phyloP scores from a whole-genome alignment of 35 echinoderm and acorn worm genomes.

The Eucidaris tribuloides region DNA sequence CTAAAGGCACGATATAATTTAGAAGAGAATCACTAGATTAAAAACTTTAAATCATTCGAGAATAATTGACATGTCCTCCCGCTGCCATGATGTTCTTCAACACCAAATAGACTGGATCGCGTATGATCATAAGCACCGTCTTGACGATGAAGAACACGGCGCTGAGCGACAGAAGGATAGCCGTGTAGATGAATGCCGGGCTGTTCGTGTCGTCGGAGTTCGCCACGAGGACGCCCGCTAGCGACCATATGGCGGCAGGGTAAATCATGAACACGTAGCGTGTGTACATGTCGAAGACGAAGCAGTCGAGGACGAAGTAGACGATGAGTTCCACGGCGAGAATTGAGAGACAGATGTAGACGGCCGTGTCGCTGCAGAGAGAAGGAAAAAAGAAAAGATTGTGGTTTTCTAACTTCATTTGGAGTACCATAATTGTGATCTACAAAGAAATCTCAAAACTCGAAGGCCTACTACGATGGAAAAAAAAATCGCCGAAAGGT shows the following conservation, averaged over 20 bases:
- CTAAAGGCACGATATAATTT: no score
- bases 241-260: constrained; percentile 32
- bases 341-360: constrained; percentile 3
- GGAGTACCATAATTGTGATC: no score
- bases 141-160: constrained; percentile 35
- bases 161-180: neutral
- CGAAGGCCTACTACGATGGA: no score
- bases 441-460: no score
- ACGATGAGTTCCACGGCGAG: constrained; percentile 21
- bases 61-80: no score
- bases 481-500: no score
- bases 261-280: constrained; percentile 66
- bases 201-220: constrained; percentile 2
- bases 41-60: no score
- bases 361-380: neutral
- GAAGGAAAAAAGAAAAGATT: neutral
- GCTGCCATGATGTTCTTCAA: neutral
- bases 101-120: constrained; percentile 13
- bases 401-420: no score
- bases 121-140: constrained; percentile 13
- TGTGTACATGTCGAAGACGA: constrained; percentile 31
- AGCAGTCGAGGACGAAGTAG: constrained; percentile 42
- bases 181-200: neutral
- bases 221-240: constrained; percentile 33
- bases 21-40: no score